Conservation (phyloP, 2,888 invertebrate genomes). For the Julus scanicus region DNA sequence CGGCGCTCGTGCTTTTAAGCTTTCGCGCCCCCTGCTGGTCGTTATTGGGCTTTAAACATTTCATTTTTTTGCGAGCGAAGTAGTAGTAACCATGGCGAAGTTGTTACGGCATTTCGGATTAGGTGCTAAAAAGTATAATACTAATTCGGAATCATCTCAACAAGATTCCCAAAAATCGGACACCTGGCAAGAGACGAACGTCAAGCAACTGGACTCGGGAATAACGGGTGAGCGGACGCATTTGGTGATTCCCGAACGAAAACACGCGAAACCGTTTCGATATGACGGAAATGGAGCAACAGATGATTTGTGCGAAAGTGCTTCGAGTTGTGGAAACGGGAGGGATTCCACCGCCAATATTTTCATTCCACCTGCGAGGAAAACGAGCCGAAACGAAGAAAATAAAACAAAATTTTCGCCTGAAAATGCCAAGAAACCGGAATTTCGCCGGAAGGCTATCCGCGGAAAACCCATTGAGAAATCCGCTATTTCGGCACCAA, state of each 20-base stretch:
- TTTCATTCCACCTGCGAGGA: not conserved
- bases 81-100: slow-evolving; percentile 43
- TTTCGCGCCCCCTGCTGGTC: not conserved
- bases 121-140: slow-evolving; percentile 49
- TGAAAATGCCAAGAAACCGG: not conserved
- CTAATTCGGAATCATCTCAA: not conserved
- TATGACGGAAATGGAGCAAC: not conserved
- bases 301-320: slow-evolving; percentile 10
- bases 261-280: not conserved
- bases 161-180: slow-evolving; percentile 31
- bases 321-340: not conserved
- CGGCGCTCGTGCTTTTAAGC: not conserved
- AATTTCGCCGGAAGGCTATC: not conserved
- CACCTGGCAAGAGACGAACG: not conserved
- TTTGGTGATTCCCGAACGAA: not conserved
- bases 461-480: slow-evolving; percentile 25
- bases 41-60: not conserved
- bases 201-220: not conserved
- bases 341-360: not conserved
- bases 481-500: slow-evolving; percentile 18
- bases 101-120: slow-evolving; percentile 46
- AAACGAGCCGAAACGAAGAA: not conserved
- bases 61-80: slow-evolving; percentile 32
- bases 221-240: not conserved
- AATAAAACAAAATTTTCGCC: not conserved